Conservation (phyloP, 2,797 vertebrate genomes). For the Sylvia borin region DNA sequence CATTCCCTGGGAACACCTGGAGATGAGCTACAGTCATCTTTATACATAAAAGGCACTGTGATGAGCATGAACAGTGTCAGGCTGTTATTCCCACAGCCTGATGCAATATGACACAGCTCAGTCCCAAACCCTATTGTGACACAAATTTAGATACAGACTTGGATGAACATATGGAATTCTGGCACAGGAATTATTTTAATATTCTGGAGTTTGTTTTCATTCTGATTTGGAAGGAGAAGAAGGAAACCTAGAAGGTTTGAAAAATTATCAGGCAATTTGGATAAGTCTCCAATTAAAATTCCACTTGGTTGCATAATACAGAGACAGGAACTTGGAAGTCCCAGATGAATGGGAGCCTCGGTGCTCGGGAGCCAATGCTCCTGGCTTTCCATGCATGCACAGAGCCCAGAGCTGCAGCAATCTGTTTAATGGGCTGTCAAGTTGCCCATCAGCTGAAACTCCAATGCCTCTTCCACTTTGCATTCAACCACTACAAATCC, state of each 20-base stretch:
- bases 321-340: conserved; percentile 31
- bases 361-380: not conserved
- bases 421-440: not conserved
- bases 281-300: conserved; percentile 32
- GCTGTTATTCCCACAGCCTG: conserved; percentile 22
- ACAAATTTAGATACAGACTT: conserved; percentile 7
- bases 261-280: conserved; percentile 41
- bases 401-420: conserved; percentile 4
- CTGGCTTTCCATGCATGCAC: not conserved
- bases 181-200: conserved; percentile 3
- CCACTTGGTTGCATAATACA: not conserved
- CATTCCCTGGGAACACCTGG: not conserved
- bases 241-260: conserved; percentile 32
- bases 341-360: not conserved
- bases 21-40: not conserved
- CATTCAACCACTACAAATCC: not conserved
- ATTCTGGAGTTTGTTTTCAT: conserved; percentile 49
- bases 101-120: conserved; percentile 36
- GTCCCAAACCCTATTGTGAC: conserved; percentile 15
- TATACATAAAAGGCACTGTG: not conserved
- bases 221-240: conserved; percentile 31
- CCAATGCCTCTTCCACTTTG: not conserved
- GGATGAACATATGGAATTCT: not conserved
- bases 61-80: not conserved
- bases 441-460: not conserved